These are phyloP conservation scores for Amazona ochrocephala DNA, from an alignment of 2,797 vertebrate genomes.

Conservation along the genomic window DNA sequence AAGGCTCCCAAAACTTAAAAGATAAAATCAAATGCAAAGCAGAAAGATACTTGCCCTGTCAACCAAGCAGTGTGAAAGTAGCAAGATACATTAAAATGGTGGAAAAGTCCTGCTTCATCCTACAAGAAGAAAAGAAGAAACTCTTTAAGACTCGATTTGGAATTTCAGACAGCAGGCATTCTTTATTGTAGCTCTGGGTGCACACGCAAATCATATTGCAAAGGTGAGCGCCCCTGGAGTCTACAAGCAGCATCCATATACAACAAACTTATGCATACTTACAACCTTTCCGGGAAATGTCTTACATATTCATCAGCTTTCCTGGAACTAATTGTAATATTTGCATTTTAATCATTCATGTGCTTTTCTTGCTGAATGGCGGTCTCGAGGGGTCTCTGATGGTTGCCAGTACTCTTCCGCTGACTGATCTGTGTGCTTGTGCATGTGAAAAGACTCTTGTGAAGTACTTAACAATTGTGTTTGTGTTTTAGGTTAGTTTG, in stretches of 20 bases:
- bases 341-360: background rate
- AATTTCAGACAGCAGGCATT: background rate
- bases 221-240: background rate
- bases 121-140: background rate
- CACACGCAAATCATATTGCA: accelerated
- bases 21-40: slow-evolving; percentile 30
- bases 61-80: background rate
- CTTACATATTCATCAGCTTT: background rate
- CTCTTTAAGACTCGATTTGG: background rate
- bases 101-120: background rate
- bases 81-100: background rate
- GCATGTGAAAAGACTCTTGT: background rate
- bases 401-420: background rate
- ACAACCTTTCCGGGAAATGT: background rate
- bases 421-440: background rate
- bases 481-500: background rate
- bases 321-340: background rate
- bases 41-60: background rate
- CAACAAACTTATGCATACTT: background rate
- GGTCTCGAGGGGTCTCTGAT: background rate
- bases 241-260: background rate
- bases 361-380: background rate
- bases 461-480: background rate
- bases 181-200: background rate
- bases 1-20: slow-evolving; percentile 14